Conservation (phyloP, 2,797 vertebrate genomes). For the Oophaga sylvatica region DNA sequence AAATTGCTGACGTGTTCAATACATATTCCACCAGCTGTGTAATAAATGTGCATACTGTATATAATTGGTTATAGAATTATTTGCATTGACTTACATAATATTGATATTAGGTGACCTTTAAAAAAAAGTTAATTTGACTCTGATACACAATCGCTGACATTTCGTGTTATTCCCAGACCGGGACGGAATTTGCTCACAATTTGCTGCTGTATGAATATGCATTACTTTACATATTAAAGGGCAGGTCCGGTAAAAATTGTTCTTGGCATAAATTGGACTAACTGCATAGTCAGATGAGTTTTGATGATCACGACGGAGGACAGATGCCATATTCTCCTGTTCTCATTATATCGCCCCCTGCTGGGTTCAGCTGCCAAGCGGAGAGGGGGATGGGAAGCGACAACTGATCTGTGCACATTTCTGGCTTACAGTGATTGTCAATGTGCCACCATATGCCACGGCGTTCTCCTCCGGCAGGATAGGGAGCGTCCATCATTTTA, state of each 20-base stretch:
- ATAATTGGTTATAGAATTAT: background rate
- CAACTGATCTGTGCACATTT: background rate
- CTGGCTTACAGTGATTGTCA: background rate
- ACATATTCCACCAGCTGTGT: background rate
- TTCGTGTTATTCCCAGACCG: background rate
- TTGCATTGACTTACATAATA: background rate
- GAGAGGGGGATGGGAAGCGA: background rate
- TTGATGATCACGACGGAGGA: background rate
- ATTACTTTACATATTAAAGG: background rate
- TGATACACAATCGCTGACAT: background rate
- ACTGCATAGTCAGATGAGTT: background rate
- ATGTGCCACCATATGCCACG: no score
- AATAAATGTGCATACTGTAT: background rate
- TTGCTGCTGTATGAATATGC: background rate
- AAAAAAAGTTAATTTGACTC: background rate
- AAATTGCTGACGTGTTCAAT: no score
- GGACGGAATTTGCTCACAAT: background rate
- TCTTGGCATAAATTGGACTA: background rate
- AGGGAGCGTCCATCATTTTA: no score
- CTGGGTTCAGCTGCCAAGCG: background rate
- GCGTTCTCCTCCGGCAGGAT: no score
- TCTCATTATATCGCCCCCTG: background rate
- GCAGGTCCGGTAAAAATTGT: background rate
- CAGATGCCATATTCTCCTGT: background rate
- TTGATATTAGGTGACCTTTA: constrained; percentile 5